Evolutionary conservation across 1,140 invertebrate genomes (phyloP).

Genomic region (Sycophaga agraensis): DNA sequence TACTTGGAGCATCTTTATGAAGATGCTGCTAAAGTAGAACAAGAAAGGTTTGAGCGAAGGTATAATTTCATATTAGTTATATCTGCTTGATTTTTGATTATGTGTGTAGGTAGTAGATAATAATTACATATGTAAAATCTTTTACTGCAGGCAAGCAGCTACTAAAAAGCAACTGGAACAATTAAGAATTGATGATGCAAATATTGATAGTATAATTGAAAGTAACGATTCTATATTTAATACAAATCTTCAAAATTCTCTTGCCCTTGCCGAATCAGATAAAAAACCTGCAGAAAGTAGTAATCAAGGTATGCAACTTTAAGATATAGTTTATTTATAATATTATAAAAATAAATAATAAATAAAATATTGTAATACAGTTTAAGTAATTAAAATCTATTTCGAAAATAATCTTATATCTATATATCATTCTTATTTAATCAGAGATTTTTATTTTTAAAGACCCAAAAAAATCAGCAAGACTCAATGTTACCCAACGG

Average conservation of each 20-base stretch:
- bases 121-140: neutral
- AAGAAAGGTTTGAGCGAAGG: slow-evolving; percentile 66
- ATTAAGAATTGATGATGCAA: slow-evolving; percentile 54
- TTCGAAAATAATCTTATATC: neutral
- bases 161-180: slow-evolving; percentile 59
- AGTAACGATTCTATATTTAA: slow-evolving; percentile 51
- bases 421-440: neutral
- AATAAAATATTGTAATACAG: neutral
- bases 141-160: slow-evolving; percentile 51
- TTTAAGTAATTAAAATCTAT: neutral
- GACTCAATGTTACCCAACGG: slow-evolving; percentile 46
- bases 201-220: slow-evolving; percentile 53
- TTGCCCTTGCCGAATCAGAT: slow-evolving; percentile 36
- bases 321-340: slow-evolving; percentile 1
- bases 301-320: slow-evolving; percentile 34
- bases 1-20: slow-evolving; percentile 77
- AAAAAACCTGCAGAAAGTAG: slow-evolving; percentile 43
- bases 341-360: neutral
- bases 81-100: no score
- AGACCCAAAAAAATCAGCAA: slow-evolving; percentile 43
- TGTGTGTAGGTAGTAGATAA: neutral
- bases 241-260: slow-evolving; percentile 45
- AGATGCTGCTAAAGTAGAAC: slow-evolving; percentile 69
- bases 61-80: slow-evolving; percentile 8
- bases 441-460: no score